Evolutionary conservation across 2,113 vertebrate genomes (phyloP).

Genomic region (Ochotona curzoniae): DNA sequence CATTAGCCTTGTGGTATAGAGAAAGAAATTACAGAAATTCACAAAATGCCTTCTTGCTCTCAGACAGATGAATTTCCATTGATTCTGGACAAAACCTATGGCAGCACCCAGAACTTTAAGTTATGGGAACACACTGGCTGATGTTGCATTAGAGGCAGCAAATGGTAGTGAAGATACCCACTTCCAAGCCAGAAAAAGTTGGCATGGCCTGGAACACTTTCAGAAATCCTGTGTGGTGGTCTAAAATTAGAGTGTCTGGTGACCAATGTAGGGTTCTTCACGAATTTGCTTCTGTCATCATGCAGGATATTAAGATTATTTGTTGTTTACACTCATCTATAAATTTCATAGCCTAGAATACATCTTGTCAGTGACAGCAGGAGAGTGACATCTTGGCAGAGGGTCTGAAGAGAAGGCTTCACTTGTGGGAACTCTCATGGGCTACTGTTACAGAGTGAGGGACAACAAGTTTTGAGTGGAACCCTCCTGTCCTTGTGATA

Average conservation of each 20-base stretch:
- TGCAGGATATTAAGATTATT: not conserved
- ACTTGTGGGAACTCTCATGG: not conserved
- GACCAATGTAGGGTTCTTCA: not conserved
- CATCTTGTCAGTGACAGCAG: not conserved
- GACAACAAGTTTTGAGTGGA: not conserved
- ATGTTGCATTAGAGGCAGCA: not conserved
- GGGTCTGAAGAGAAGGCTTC: not conserved
- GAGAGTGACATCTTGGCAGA: not conserved
- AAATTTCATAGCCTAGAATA: not conserved
- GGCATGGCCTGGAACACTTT: not conserved
- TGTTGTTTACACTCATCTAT: not conserved
- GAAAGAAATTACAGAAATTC: not conserved
- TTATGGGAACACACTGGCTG: not conserved
- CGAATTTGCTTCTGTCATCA: not conserved
- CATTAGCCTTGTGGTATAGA: not conserved
- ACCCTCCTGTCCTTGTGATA: not conserved
- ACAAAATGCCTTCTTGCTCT: not conserved
- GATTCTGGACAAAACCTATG: not conserved
- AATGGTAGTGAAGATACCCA: not conserved
- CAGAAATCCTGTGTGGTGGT: not conserved
- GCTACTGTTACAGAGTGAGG: not conserved
- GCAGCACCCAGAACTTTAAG: not conserved
- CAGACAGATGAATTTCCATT: not conserved
- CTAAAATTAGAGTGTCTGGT: not conserved
- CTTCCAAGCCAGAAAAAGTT: not conserved